Conservation (phyloP, 1,140 invertebrate genomes). For the Triops longicaudatus region DNA sequence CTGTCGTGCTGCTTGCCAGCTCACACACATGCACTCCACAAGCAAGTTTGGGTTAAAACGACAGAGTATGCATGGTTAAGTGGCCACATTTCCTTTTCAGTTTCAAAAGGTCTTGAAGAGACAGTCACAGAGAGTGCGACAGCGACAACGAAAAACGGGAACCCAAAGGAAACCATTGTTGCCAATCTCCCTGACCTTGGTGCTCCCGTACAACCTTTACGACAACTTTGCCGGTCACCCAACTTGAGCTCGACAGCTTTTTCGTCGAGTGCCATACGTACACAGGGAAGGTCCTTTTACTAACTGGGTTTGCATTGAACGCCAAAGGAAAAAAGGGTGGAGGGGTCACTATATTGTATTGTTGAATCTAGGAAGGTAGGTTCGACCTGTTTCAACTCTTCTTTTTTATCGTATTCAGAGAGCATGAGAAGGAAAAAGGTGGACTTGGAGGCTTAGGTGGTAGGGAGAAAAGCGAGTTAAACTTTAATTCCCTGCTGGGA, state of each 20-base stretch:
- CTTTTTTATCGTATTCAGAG: too few species aligned
- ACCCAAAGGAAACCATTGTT: not conserved
- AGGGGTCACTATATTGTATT: too few species aligned
- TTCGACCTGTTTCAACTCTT: too few species aligned
- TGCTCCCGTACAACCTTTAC: not conserved
- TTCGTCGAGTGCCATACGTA: not conserved
- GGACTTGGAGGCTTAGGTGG: not conserved
- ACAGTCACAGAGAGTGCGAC: not conserved
- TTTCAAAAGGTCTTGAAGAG: not conserved
- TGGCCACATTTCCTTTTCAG: slow-evolving; percentile 7
- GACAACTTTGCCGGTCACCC: not conserved
- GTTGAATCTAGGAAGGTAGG: too few species aligned
- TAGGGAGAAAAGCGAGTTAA: not conserved
- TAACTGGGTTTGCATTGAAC: too few species aligned
- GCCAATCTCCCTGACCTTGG: not conserved
- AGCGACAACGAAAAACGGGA: too few species aligned
- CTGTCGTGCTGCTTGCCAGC: not conserved
- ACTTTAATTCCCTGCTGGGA: slow-evolving; percentile 4
- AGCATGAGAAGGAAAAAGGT: too few species aligned
- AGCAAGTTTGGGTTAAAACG: not conserved
- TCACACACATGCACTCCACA: not conserved
- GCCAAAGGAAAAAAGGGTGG: too few species aligned
- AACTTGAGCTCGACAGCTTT: not conserved
- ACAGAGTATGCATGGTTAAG: not conserved
- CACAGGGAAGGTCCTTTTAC: too few species aligned